Evolutionary conservation across 2,888 invertebrate genomes (phyloP), one percentile per base, ranked within the genome.

Genomic region (Diaphora mendica): DNA sequence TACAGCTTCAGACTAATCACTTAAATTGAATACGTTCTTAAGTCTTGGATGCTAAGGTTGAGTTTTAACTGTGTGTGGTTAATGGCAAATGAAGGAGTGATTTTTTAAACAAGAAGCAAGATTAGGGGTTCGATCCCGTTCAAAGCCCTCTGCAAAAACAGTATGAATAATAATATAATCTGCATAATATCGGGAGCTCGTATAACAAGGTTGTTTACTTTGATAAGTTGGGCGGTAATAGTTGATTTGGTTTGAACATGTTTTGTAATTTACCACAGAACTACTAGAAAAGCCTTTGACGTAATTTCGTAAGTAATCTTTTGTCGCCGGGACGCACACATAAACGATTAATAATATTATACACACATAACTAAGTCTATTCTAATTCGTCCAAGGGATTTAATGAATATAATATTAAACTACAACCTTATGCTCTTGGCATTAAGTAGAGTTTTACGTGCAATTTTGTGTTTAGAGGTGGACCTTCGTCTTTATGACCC

Each of bases 91-190:
- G 87, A 73, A 80, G 79, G 35, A 71, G 73, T 87, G 87, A 88
- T 76, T 84, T 92, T 87, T 92, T 87, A 85, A 86, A 82, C 86
- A 82, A 78, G 83, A 85, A 87, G 87, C 86, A 88, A 94, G 94
- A 95, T 95, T 94, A 94, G 94, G 93, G 92, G 86, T 88, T 88
- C 89, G 87, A 87, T 90, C 87, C 89, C 89, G 87, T 89, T 85
- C 80, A 85, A 87, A 88, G 91, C 95, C 94, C 95, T 95, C 89
- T 91, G 89, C 91, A 93, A 94, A 95, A 94, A 95, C 95, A 94
- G 91, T 92, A 94, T 95, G 95, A 95, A 95, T 95, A 95, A 95
- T 95, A 95, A 95, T 94, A 85, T 88, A 89, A 95, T 95, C 94
- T 92, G 92, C 95, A 95, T 95, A 94, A 94, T 93, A 93, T 93